Conservation (phyloP, 2,113 vertebrate genomes). For the Barbus barbus region DNA sequence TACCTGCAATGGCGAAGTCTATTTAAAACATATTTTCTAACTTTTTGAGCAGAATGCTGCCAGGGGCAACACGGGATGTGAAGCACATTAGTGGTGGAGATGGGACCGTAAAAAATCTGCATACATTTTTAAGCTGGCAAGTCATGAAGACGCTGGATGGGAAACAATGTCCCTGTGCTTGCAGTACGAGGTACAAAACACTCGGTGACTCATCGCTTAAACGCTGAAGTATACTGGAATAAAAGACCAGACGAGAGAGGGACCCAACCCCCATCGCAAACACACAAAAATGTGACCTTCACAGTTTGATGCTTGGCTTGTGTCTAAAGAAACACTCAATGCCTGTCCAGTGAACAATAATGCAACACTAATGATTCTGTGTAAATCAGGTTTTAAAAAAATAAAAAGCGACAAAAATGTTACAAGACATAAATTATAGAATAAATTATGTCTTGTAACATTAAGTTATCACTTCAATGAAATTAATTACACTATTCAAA, state of each 20-base stretch:
- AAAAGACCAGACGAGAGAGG: neutral
- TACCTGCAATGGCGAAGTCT: slow-evolving; percentile 1
- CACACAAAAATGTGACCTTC: slow-evolving; percentile 12
- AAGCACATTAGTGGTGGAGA: slow-evolving; percentile 32
- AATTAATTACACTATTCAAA: neutral
- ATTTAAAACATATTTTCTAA: neutral
- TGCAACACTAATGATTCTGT: neutral
- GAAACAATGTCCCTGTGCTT: slow-evolving; percentile 23
- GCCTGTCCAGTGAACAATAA: neutral
- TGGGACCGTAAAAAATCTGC: slow-evolving; percentile 42
- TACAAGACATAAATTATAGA: neutral
- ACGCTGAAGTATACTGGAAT: neutral
- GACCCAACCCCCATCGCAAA: slow-evolving; percentile 1
- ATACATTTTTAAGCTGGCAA: slow-evolving; percentile 18
- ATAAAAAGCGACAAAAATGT: neutral
- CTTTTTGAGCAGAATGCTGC: slow-evolving; percentile 20
- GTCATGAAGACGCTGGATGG: neutral
- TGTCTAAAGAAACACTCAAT: neutral
- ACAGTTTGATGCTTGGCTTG: neutral
- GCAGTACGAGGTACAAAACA: neutral
- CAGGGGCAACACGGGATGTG: slow-evolving; percentile 24
- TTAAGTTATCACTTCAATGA: neutral
- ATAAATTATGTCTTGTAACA: no score
- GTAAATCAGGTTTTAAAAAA: neutral
- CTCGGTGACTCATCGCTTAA: slow-evolving; percentile 23